These are phyloP conservation scores for Pogonomyrmex californicus DNA, from an alignment of 1,140 invertebrate species.

Conservation along the genomic window DNA sequence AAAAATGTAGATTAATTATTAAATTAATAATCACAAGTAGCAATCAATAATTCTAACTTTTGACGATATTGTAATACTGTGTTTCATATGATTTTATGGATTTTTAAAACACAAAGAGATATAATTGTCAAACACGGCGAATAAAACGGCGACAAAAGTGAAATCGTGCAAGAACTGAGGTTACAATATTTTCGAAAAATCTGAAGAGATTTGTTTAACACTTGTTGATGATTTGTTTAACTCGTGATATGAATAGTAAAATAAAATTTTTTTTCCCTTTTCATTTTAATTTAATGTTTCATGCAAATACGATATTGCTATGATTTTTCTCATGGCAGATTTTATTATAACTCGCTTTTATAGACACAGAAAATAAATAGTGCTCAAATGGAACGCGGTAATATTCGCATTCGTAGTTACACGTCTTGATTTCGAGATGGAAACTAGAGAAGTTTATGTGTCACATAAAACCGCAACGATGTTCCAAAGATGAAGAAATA, in stretches of 20 bases:
- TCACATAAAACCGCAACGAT: conserved; percentile 20
- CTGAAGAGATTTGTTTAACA: background rate
- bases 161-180: background rate
- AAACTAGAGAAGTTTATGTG: conserved; percentile 30
- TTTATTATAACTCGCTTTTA: conserved; percentile 46
- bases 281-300: background rate
- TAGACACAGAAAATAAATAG: conserved; percentile 27
- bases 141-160: background rate
- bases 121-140: background rate
- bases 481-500: conserved; percentile 39
- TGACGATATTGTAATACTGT: background rate
- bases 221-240: background rate
- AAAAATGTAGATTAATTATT: background rate
- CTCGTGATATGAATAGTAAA: background rate
- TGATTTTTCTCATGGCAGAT: conserved; percentile 7
- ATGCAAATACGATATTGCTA: background rate
- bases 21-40: background rate
- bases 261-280: background rate
- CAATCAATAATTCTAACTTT: background rate
- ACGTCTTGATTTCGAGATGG: background rate
- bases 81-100: background rate
- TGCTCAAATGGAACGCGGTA: background rate
- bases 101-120: background rate
- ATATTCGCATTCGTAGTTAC: conserved; percentile 30
- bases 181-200: background rate